Evolutionary conservation across 2,888 invertebrate species (phyloP).

Genomic region (Abrostola tripartita): DNA sequence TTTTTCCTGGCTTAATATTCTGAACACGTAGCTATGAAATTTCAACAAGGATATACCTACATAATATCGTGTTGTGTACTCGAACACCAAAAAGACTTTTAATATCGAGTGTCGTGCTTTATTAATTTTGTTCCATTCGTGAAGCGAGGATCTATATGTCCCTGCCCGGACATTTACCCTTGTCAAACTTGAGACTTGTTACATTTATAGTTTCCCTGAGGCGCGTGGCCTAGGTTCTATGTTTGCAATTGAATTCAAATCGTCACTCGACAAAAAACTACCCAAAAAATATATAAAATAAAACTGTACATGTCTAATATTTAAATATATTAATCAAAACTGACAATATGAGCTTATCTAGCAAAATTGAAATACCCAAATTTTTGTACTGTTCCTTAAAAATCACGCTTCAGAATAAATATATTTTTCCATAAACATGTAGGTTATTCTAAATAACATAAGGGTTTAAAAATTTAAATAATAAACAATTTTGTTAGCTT

Average conservation of each 20-base stretch:
- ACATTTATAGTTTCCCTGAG: slow-evolving; percentile 39
- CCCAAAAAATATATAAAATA: no score
- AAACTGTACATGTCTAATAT: no score
- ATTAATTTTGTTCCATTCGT: slow-evolving; percentile 60
- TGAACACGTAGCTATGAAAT: background rate
- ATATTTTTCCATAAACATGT: no score
- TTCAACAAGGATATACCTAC: background rate
- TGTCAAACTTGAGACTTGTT: slow-evolving; percentile 61
- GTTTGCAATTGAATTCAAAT: background rate
- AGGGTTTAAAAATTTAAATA: no score
- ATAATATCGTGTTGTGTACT: slow-evolving; percentile 11
- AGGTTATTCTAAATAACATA: no score
- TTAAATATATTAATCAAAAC: no score
- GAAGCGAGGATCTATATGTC: slow-evolving; percentile 46
- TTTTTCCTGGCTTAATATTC: background rate
- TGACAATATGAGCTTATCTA: no score
- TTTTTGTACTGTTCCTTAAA: no score
- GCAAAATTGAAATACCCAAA: no score
- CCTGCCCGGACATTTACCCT: slow-evolving; percentile 59
- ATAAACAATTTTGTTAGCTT: no score
- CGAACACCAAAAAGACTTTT: slow-evolving; percentile 34
- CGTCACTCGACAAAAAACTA: no score
- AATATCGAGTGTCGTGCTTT: slow-evolving; percentile 51
- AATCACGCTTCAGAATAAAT: no score
- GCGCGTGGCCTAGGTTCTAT: slow-evolving; percentile 12